These are phyloP conservation scores for Pituophis catenifer DNA, from an alignment of 2,113 vertebrate species.

Conservation along the genomic window DNA sequence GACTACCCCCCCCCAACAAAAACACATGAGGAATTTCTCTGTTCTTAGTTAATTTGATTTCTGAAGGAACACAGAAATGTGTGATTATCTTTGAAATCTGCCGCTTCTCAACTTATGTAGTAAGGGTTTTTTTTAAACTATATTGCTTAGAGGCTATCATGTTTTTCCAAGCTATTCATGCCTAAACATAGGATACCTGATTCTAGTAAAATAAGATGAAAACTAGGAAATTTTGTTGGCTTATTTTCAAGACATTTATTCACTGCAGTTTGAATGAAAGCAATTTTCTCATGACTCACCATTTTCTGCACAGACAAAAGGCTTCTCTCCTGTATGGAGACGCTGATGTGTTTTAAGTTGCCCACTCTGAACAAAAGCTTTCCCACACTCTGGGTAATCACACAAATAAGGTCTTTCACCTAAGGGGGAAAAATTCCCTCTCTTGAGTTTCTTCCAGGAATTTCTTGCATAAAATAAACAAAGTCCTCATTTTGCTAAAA, in stretches of 20 bases:
- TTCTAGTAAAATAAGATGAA: not conserved
- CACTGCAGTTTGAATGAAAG: not conserved
- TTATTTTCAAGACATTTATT: not conserved
- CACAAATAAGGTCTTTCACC: constrained; percentile 96
- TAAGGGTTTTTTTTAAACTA: not conserved
- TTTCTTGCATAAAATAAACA: not conserved
- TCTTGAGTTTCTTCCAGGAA: not conserved
- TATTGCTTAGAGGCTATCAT: not conserved
- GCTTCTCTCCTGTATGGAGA: constrained; percentile 97
- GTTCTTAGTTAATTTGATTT: not conserved
- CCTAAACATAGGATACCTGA: not conserved
- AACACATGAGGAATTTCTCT: not conserved
- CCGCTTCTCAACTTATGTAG: not conserved
- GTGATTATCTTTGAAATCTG: not conserved
- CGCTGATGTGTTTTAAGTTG: constrained; percentile 98
- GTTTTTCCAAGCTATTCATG: not conserved
- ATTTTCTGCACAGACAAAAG: constrained; percentile 96
- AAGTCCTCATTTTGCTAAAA: not conserved
- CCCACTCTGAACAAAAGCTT: constrained; percentile 97
- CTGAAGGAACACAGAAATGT: not conserved
- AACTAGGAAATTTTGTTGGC: not conserved
- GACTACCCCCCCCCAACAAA: not conserved
- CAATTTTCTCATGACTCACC: constrained; percentile 69
- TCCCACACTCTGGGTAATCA: constrained; percentile 95
- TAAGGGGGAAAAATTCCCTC: constrained; percentile 44